Conservation (phyloP, 2,797 vertebrate species). For the Sebastes glaucus region DNA sequence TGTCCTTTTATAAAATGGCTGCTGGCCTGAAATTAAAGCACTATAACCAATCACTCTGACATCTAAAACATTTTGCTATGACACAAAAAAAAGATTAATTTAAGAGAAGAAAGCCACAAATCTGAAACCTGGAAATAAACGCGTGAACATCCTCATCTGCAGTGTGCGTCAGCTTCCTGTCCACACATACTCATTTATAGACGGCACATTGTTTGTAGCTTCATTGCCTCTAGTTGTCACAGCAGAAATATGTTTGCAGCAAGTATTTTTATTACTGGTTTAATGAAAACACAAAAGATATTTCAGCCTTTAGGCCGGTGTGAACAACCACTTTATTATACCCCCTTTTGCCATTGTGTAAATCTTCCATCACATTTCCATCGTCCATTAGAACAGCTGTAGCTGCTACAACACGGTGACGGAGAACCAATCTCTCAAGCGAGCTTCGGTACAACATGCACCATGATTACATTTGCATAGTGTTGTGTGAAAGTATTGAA, state of each 20-base stretch:
- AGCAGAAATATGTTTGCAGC: not conserved
- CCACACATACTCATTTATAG: not conserved
- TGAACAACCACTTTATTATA: not conserved
- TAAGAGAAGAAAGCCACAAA: not conserved
- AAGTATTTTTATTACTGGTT: not conserved
- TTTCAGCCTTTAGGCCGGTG: not conserved
- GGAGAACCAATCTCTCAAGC: not conserved
- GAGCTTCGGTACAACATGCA: not conserved
- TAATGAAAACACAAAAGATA: slow-evolving; percentile 20
- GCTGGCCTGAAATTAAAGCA: not conserved
- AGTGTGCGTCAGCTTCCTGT: not conserved
- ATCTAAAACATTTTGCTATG: not conserved
- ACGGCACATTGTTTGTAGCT: not conserved
- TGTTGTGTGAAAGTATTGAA: not conserved
- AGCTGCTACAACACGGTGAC: not conserved
- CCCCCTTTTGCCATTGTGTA: not conserved
- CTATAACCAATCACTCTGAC: not conserved
- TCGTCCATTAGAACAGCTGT: not conserved
- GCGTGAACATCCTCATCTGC: not conserved
- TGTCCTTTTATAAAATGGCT: not conserved
- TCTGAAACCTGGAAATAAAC: not conserved
- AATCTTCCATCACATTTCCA: not conserved
- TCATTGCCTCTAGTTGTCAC: not conserved
- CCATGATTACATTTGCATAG: not conserved
- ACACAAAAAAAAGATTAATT: not conserved